Percentiles rank a stretch among this genome's conserved stretches.
Evolutionary conservation across 2,113 vertebrate species (phyloP).

Genomic region (Geococcyx californianus): DNA sequence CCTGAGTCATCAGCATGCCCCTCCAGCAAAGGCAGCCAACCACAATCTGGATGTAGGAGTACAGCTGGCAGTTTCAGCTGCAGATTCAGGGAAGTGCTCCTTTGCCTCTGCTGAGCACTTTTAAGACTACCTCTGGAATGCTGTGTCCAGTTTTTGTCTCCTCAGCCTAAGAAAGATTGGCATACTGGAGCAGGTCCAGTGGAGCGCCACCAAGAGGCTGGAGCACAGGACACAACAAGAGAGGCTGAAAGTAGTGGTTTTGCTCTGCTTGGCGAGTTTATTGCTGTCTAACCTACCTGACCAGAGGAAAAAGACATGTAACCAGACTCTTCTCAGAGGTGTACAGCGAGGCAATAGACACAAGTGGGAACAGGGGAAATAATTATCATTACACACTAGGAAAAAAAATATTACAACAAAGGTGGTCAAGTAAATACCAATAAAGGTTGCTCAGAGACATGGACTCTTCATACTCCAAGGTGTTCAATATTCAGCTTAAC

Average conservation of each 20-base stretch:
- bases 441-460: neutral
- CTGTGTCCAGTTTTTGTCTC: neutral
- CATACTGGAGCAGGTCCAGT: neutral
- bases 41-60: neutral
- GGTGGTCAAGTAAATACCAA: neutral
- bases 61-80: neutral
- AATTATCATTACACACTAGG: neutral
- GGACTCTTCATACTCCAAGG: neutral
- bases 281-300: neutral
- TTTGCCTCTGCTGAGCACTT: fast-evolving
- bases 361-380: neutral
- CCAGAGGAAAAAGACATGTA: neutral
- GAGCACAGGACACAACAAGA: neutral
- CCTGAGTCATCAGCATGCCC: neutral
- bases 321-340: neutral
- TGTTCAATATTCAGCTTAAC: neutral
- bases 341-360: neutral
- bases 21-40: neutral
- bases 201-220: neutral
- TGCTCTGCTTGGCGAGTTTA: neutral
- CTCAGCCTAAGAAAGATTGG: neutral
- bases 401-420: neutral
- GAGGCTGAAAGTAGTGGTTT: neutral
- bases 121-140: neutral
- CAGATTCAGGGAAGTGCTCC: neutral